Percentiles rank a stretch among this genome's conserved stretches.
Conservation (phyloP, 2,888 invertebrate genomes). For the Spisula solida region DNA sequence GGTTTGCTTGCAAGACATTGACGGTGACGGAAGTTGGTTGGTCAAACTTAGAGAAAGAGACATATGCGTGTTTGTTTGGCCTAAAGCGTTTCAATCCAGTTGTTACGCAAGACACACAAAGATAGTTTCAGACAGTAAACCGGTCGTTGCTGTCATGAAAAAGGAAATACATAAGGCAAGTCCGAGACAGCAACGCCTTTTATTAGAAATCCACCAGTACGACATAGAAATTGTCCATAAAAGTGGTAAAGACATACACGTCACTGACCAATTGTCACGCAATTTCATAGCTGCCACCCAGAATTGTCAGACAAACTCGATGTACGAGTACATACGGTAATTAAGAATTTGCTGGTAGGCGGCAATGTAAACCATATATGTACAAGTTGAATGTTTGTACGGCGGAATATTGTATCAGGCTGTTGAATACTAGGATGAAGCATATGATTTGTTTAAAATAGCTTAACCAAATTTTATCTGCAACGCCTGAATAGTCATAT, state of each 20-base stretch:
- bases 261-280: background rate
- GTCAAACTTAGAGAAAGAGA: background rate
- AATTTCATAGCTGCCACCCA: background rate
- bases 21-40: background rate
- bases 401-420: too few relatives aligned
- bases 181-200: background rate
- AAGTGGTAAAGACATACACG: background rate
- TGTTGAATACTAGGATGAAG: too few relatives aligned
- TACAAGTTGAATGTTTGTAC: too few relatives aligned
- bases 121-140: background rate
- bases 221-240: conserved; percentile 2
- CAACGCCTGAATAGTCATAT: too few relatives aligned
- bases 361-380: too few relatives aligned
- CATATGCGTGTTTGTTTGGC: background rate
- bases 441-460: too few relatives aligned
- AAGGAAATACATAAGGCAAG: background rate
- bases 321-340: background rate
- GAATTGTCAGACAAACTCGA: background rate
- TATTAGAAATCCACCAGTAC: background rate
- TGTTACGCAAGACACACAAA: background rate
- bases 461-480: too few relatives aligned
- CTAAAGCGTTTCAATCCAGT: background rate
- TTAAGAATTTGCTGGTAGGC: background rate
- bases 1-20: background rate
- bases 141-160: background rate